A percentile compares a stretch with the other conserved stretches of the same genome.
phyloP scores from a whole-genome alignment of 2,888 invertebrate species.

The Troides oblongomaculatus region DNA sequence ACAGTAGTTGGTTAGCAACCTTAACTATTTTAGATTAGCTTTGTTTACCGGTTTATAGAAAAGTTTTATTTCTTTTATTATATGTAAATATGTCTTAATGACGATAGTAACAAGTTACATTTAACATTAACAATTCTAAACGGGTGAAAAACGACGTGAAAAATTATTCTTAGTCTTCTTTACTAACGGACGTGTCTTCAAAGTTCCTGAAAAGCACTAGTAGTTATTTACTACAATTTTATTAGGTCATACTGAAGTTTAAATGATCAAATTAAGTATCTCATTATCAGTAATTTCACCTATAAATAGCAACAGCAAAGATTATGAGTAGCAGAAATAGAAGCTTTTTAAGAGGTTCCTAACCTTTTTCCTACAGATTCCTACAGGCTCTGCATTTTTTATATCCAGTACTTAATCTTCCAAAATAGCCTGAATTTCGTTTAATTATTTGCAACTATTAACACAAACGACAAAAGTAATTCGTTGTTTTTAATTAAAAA shows the following conservation, averaged over 20 bases:
- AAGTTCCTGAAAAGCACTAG: too few relatives aligned
- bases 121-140: too few relatives aligned
- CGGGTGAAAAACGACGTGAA: too few relatives aligned
- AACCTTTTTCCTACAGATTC: background rate
- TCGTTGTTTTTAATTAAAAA: conserved; percentile 28
- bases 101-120: background rate
- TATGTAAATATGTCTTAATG: background rate
- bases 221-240: too few relatives aligned
- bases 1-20: conserved; percentile 1
- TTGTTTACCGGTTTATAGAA: background rate
- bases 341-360: background rate
- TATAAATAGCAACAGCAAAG: too few relatives aligned
- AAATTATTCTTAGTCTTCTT: too few relatives aligned
- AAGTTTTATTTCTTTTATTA: background rate
- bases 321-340: too few relatives aligned
- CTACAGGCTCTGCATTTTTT: background rate
- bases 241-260: too few relatives aligned
- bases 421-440: conserved; percentile 12
- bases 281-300: too few relatives aligned
- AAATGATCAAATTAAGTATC: too few relatives aligned
- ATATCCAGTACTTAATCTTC: background rate
- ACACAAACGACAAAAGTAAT: conserved; percentile 25
- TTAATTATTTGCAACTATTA: conserved; percentile 22
- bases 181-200: too few relatives aligned
- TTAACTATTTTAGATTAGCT: background rate